Evolutionary conservation across 2,888 invertebrate genomes (phyloP).

Genomic region (Himalopsyche tibetana): DNA sequence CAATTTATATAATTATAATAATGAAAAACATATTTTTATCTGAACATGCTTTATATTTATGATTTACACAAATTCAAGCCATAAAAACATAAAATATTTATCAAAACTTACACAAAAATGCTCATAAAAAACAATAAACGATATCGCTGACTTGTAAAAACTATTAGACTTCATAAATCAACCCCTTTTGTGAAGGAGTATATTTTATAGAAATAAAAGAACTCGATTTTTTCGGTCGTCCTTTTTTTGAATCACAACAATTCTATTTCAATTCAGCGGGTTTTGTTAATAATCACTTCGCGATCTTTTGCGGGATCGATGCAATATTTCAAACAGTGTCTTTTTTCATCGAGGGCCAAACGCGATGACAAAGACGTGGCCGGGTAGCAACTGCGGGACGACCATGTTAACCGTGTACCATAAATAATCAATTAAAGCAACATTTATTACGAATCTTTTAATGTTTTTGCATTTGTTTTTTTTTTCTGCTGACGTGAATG

Average conservation of each 20-base stretch:
- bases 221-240: not conserved
- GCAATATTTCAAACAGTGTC: slow-evolving; percentile 53
- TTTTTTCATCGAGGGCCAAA: slow-evolving; percentile 54
- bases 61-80: slow-evolving; percentile 20
- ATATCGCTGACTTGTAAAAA: slow-evolving; percentile 40
- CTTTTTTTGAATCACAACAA: slow-evolving; percentile 45
- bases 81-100: slow-evolving; percentile 38
- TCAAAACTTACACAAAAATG: slow-evolving; percentile 32
- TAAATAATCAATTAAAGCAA: slow-evolving; percentile 43
- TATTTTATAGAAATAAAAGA: slow-evolving; percentile 38
- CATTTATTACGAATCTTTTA: slow-evolving; percentile 41
- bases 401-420: slow-evolving; percentile 38
- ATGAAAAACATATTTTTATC: slow-evolving; percentile 6
- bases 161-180: slow-evolving; percentile 38
- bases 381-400: slow-evolving; percentile 33
- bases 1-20: slow-evolving; percentile 14
- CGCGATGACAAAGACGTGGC: slow-evolving; percentile 51
- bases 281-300: slow-evolving; percentile 55
- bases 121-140: slow-evolving; percentile 42
- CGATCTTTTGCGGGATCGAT: slow-evolving; percentile 46
- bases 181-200: slow-evolving; percentile 43
- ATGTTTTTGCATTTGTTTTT: not conserved
- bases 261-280: slow-evolving; percentile 45
- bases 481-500: slow-evolving; percentile 6
- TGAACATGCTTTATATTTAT: slow-evolving; percentile 11